Conservation (phyloP, 2,797 vertebrate species). For the Cephalopachus bancanus region DNA sequence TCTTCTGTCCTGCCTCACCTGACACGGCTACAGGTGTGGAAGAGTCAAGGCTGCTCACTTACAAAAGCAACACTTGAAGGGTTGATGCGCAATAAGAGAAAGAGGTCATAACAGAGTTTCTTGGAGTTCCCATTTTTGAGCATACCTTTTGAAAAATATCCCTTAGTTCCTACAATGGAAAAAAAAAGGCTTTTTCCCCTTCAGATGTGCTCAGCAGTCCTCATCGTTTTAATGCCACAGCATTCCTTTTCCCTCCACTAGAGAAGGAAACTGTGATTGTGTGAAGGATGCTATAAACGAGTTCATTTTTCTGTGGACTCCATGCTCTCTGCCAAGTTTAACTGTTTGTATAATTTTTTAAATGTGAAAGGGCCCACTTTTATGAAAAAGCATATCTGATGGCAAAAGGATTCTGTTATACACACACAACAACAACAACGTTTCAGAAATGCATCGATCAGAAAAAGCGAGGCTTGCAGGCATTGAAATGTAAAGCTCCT, state of each 20-base stretch:
- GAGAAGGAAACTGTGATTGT: background rate
- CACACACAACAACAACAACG: background rate
- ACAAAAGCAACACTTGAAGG: background rate
- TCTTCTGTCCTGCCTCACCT: background rate
- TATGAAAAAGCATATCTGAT: background rate
- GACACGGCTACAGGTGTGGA: background rate
- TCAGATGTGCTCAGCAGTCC: background rate
- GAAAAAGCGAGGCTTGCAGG: background rate
- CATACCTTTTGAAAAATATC: background rate
- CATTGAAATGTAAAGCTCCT: background rate
- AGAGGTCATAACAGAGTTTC: background rate
- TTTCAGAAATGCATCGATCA: background rate
- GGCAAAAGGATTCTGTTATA: background rate
- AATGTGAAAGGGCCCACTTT: background rate
- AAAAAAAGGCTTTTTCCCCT: background rate
- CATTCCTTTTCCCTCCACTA: background rate
- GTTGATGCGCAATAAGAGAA: background rate
- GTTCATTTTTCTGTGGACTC: background rate
- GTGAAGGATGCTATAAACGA: background rate
- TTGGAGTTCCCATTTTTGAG: background rate
- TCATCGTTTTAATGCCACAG: background rate
- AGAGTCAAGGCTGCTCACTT: background rate
- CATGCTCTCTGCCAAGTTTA: slow-evolving; percentile 4
- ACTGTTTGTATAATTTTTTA: background rate
- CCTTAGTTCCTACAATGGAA: background rate